Base-by-base conservation (phyloP, 1,140 invertebrate genomes). In the Drosophila varians region DNA sequence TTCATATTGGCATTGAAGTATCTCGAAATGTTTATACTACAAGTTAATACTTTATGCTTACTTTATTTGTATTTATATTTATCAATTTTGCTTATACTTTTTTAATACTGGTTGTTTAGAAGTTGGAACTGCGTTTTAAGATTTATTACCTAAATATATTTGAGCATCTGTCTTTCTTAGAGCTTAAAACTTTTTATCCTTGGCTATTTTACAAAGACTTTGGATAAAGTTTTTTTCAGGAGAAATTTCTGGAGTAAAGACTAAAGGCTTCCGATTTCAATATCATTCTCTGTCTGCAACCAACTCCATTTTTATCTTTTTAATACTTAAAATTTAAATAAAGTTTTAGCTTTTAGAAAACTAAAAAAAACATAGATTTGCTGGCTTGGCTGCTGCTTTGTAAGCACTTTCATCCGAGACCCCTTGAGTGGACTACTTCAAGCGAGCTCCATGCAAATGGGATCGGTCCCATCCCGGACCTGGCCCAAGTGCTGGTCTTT, bases 381-480 rank as follows among this genome's bases (percentile, higher is more conserved):
- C 28, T 1, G 28, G 4, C 3, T 14, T 14, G 4, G 36, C 36
- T 12, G n/a, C 36, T 6, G 12, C 36, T 14, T 14, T 38, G n/a
- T 38, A 4, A 12, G 36, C 36, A 14, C 14, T 38, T 38, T 38
- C 36, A 38, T 38, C 36, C 36, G 14, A 38, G 36, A 38, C 36
- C 28, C 28, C 28, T 31, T 11, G 64, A 51, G 73, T 77, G 58
- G 61, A 60, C 45, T 47, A 74, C 71, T 65, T 61, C 45, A 47
- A 45, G n/a, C 8, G 12, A 38, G n/a, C 55, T 48, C 31, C 65
- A 79, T 72, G 78, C 78, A 83, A 83, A 77, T 82, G 40, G 58
- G 40, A 56, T 56, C 66, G 48, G 54, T 38, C 45, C 21, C 43
- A 38, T 43, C 31, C 26, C 45, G 40, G 61, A 25, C 57, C 45